Conservation (phyloP, 1,140 invertebrate species). For the Drosophila chauvacae region DNA sequence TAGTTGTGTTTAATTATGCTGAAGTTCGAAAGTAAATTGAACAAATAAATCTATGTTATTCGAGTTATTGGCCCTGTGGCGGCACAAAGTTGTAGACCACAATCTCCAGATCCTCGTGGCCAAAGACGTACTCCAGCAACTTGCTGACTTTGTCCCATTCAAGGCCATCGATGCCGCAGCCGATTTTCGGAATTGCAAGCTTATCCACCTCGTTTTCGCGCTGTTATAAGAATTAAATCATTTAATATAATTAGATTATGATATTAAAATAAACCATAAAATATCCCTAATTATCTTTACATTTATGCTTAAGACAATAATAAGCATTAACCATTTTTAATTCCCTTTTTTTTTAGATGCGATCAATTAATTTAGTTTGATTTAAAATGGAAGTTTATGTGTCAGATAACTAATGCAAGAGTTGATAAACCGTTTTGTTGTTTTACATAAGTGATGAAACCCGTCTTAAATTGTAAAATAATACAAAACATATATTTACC, state of each 20-base stretch:
- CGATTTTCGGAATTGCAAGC: conserved; percentile 87
- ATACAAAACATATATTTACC: conserved; percentile 35
- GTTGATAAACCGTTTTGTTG: background rate
- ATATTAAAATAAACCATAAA: background rate
- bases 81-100: conserved; percentile 85
- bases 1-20: conserved; percentile 85
- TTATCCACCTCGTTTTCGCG: conserved; percentile 84
- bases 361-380: background rate
- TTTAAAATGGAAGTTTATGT: background rate
- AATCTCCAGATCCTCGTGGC: conserved; percentile 85
- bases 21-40: conserved; percentile 27
- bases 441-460: background rate
- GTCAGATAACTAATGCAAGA: background rate
- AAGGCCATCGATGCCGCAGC: conserved; percentile 88
- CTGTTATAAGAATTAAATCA: conserved; percentile 50
- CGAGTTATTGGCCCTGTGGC: conserved; percentile 35
- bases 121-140: conserved; percentile 86
- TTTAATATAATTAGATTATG: background rate
- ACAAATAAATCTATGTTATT: background rate
- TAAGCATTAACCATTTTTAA: background rate
- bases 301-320: background rate
- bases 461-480: background rate
- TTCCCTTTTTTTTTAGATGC: background rate
- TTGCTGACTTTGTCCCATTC: conserved; percentile 86
- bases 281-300: background rate